Conservation (phyloP, 1,140 invertebrate genomes). For the Heliconius melpomene region DNA sequence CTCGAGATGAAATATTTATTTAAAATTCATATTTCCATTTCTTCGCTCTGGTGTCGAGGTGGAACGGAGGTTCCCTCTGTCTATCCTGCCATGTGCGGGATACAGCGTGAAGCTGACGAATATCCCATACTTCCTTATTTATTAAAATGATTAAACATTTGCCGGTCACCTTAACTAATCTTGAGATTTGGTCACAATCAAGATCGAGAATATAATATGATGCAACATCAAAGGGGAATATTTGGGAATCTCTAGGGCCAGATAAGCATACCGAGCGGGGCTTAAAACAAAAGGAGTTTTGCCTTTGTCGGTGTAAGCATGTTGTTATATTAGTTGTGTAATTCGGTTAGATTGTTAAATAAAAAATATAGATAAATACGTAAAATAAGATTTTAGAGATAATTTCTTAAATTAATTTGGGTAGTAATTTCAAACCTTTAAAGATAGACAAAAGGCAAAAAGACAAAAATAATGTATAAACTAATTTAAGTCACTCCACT, state of each 20-base stretch:
- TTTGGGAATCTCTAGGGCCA: conserved; percentile 29
- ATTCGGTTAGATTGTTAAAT: not conserved
- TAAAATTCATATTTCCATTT: no score
- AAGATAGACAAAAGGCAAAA: no score
- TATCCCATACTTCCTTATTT: not conserved
- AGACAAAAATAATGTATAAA: no score
- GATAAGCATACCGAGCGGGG: conserved; percentile 37
- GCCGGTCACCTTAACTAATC: not conserved
- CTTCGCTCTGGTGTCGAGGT: no score
- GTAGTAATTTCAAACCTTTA: no score
- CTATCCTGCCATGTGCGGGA: no score
- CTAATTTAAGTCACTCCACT: no score
- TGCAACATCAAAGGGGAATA: conserved; percentile 36
- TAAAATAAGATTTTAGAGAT: no score
- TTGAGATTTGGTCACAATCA: conserved; percentile 22
- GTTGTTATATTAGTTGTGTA: not conserved
- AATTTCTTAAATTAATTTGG: no score
- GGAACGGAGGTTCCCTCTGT: no score
- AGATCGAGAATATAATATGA: conserved; percentile 27
- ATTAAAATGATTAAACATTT: not conserved
- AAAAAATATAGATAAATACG: not conserved
- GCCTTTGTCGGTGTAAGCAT: not conserved
- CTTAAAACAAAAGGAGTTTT: not conserved
- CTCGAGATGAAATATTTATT: no score
- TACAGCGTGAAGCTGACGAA: no score